Conservation (phyloP, 1,140 invertebrate genomes). For the Zaprionus tsacasi region DNA sequence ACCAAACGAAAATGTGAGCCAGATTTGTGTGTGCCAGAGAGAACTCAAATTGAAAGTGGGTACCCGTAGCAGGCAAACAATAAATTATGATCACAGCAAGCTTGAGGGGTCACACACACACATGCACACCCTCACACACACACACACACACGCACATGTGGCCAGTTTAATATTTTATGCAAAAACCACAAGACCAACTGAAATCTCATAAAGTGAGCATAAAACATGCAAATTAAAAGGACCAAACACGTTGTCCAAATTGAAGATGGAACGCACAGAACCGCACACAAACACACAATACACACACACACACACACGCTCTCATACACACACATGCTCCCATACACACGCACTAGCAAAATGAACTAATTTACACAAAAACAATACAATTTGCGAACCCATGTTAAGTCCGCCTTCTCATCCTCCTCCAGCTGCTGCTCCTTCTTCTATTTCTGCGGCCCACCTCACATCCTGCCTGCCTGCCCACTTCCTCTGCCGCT, state of each 20-base stretch:
- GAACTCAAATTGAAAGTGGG: conserved; percentile 72
- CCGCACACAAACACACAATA: conserved; percentile 22
- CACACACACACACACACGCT: conserved; percentile 27
- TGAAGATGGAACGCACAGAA: conserved; percentile 37
- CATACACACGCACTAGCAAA: conserved; percentile 54
- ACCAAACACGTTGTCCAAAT: conserved; percentile 71
- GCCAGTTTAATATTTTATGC: conserved; percentile 79
- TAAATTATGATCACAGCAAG: conserved; percentile 79
- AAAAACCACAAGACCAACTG: conserved; percentile 73
- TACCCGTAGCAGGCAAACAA: conserved; percentile 41
- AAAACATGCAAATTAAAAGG: conserved; percentile 83
- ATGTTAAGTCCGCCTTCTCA: conserved; percentile 53
- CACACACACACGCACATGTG: conserved; percentile 51
- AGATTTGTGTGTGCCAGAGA: conserved; percentile 49
- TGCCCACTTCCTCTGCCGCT: neutral
- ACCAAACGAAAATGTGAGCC: conserved; percentile 36
- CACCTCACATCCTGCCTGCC: neutral
- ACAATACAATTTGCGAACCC: conserved; percentile 80
- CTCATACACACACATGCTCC: neutral
- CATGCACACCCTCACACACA: conserved; percentile 12
- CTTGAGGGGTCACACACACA: conserved; percentile 27
- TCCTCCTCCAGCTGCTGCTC: neutral
- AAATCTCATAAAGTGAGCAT: conserved; percentile 82
- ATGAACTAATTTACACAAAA: conserved; percentile 82
- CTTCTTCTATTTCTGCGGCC: neutral